These are phyloP conservation scores for Erpobdella octoculata DNA, from an alignment of 2,888 invertebrate species.

Conservation along the genomic window DNA sequence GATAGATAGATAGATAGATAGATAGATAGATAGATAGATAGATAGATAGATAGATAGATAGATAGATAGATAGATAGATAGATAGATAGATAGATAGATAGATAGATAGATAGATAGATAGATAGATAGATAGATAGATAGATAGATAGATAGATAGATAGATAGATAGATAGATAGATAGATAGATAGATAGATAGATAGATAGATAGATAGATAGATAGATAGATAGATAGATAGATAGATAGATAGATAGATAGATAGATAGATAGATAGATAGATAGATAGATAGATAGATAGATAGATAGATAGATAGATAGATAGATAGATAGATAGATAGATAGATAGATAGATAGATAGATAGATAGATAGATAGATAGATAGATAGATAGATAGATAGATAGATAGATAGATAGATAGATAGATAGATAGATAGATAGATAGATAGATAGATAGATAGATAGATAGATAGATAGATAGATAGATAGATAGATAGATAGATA, in stretches of 20 bases:
- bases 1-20: slow-evolving; percentile 12
- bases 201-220: slow-evolving; percentile 5
- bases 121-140: slow-evolving; percentile 2
- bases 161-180: slow-evolving; percentile 5
- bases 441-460: slow-evolving; percentile 5
- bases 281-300: slow-evolving; percentile 12
- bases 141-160: not conserved
- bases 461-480: slow-evolving; percentile 2
- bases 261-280: not conserved
- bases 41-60: slow-evolving; percentile 12
- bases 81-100: slow-evolving; percentile 4
- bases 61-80: slow-evolving; percentile 7
- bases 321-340: slow-evolving; percentile 4
- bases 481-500: slow-evolving; percentile 12
- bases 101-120: slow-evolving; percentile 4
- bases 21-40: not conserved
- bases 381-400: not conserved
- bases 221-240: slow-evolving; percentile 2
- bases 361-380: slow-evolving; percentile 2
- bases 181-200: slow-evolving; percentile 11
- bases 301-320: slow-evolving; percentile 7
- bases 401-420: slow-evolving; percentile 5
- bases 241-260: slow-evolving; percentile 12
- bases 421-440: slow-evolving; percentile 11
- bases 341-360: slow-evolving; percentile 4